phyloP scores from a whole-genome alignment of 2,797 vertebrate species.

The Petrocephalus sullivani region DNA sequence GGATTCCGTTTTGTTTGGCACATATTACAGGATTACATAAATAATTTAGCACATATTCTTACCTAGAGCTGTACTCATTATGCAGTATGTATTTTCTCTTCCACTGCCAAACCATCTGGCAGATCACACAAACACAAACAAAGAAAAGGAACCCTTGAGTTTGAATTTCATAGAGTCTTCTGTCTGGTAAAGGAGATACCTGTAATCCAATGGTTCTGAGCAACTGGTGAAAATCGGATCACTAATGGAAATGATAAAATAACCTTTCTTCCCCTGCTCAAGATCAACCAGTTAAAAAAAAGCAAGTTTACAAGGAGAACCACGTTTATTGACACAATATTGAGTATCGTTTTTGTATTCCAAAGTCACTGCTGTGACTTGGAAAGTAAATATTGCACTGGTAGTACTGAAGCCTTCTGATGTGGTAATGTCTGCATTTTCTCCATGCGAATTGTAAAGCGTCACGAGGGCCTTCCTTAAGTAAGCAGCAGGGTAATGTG shows the following conservation, averaged over 20 bases:
- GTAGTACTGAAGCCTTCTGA: not conserved
- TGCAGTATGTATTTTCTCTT: not conserved
- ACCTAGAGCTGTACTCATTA: not conserved
- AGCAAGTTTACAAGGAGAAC: conserved; percentile 1
- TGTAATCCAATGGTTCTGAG: not conserved
- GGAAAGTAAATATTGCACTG: not conserved
- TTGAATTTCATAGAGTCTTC: not conserved
- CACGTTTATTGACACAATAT: not conserved
- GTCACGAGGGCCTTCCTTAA: not conserved
- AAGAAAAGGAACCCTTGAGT: not conserved
- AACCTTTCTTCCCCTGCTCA: not conserved
- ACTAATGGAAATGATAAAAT: not conserved
- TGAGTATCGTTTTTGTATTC: not conserved
- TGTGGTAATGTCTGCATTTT: not conserved
- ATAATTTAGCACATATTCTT: not conserved
- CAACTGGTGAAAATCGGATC: not conserved
- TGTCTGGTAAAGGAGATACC: not conserved
- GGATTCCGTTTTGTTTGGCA: not conserved
- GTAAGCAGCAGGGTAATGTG: not conserved
- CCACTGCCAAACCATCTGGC: not conserved
- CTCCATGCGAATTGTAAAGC: not conserved
- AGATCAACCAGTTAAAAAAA: not conserved
- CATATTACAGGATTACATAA: not conserved
- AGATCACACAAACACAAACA: not conserved
- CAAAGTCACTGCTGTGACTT: not conserved